Percentiles rank a stretch among this genome's conserved stretches.
Conservation (phyloP, 92 coral and sea anemone species). For the Porites cylindrica region DNA sequence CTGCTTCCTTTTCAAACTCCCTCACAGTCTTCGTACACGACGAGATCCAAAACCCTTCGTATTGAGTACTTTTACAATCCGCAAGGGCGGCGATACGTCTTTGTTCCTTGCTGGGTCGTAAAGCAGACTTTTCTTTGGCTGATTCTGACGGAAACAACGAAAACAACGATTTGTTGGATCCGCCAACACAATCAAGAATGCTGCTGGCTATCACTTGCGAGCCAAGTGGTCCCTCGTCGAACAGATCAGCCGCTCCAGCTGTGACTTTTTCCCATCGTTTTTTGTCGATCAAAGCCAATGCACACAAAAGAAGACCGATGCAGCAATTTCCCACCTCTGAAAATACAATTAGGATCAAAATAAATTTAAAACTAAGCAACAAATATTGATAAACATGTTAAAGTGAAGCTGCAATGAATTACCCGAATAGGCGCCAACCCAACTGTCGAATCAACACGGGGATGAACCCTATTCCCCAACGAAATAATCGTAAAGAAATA, state of each 20-base stretch:
- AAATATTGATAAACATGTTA: not conserved
- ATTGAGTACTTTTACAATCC: slow-evolving; percentile 6
- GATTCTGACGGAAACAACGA: not conserved
- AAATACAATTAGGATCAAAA: not conserved
- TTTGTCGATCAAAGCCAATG: slow-evolving; percentile 25
- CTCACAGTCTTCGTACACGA: not conserved
- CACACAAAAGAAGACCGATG: slow-evolving; percentile 41
- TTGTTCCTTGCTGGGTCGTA: not conserved
- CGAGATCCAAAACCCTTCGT: slow-evolving; percentile 25
- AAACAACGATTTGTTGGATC: not conserved
- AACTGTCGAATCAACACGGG: not conserved
- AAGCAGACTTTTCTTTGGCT: not conserved
- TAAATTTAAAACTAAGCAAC: not conserved
- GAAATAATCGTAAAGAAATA: not conserved
- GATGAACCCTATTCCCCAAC: not conserved
- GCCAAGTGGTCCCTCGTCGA: slow-evolving; percentile 7
- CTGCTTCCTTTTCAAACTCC: not conserved
- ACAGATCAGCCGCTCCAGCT: slow-evolving; percentile 11
- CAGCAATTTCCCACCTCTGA: not conserved
- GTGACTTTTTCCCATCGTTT: slow-evolving; percentile 33
- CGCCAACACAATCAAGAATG: slow-evolving; percentile 4
- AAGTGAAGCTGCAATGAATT: not conserved
- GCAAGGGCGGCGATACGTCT: slow-evolving; percentile 4
- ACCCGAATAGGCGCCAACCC: not conserved
- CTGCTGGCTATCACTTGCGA: slow-evolving; percentile 7